These are phyloP conservation scores for Idaea dimidiata DNA, from an alignment of 2,888 invertebrate genomes.

Conservation along the genomic window DNA sequence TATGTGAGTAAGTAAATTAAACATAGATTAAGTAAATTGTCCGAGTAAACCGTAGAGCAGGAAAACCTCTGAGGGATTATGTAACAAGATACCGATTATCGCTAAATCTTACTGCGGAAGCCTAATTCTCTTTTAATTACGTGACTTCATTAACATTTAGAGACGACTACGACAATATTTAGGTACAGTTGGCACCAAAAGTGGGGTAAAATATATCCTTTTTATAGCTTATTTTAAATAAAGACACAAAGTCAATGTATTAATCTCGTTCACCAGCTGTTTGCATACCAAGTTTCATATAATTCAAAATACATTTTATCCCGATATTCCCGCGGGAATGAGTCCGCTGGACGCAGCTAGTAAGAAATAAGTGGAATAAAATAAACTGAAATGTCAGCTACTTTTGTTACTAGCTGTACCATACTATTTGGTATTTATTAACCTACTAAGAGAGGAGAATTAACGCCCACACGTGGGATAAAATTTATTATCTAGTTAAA, in stretches of 20 bases:
- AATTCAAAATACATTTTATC: too few species aligned
- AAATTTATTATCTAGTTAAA: too few species aligned
- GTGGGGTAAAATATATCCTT: not conserved
- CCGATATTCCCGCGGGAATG: too few species aligned
- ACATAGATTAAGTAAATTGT: not conserved
- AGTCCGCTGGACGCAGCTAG: too few species aligned
- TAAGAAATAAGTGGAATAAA: too few species aligned
- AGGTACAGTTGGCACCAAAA: not conserved
- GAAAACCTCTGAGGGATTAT: not conserved
- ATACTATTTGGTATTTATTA: not conserved
- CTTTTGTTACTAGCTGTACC: not conserved
- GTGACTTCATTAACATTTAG: constrained; percentile 1
- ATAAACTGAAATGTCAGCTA: too few species aligned
- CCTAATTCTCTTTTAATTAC: not conserved
- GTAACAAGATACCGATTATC: not conserved
- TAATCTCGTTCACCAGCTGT: too few species aligned
- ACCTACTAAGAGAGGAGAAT: not conserved
- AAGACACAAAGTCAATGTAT: too few species aligned
- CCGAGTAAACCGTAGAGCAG: not conserved
- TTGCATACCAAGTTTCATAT: too few species aligned
- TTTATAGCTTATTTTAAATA: too few species aligned
- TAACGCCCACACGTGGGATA: not conserved
- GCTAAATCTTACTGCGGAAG: not conserved
- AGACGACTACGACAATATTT: not conserved
- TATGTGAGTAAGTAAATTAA: not conserved